phyloP scores from a whole-genome alignment of 1,140 invertebrate genomes.

The Elymnias hypermnestra region DNA sequence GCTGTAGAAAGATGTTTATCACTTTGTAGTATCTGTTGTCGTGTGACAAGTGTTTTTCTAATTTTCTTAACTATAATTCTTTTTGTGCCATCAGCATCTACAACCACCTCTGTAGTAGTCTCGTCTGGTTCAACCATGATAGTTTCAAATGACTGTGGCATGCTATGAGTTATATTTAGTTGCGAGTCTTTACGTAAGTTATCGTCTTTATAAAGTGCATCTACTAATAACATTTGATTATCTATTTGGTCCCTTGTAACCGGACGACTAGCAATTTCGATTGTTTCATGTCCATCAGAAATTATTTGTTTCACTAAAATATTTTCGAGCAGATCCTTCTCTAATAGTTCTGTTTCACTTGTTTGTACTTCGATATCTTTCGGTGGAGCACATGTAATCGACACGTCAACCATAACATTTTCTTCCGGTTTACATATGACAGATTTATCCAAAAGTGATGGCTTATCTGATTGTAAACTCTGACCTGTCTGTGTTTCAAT shows the following conservation, averaged over 20 bases:
- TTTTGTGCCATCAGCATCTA: constrained; percentile 88
- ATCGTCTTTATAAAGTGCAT: constrained; percentile 82
- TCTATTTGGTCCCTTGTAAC: constrained; percentile 69
- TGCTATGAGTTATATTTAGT: constrained; percentile 80
- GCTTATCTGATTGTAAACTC: constrained; percentile 65
- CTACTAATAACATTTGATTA: constrained; percentile 79
- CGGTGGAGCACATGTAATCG: constrained; percentile 71
- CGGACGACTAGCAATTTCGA: constrained; percentile 84
- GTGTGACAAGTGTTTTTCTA: constrained; percentile 75
- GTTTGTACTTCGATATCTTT: constrained; percentile 79
- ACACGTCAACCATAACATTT: constrained; percentile 57
- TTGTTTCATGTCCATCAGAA: constrained; percentile 83
- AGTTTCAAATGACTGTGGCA: constrained; percentile 87
- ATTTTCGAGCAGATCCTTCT: constrained; percentile 76
- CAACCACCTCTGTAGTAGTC: constrained; percentile 85
- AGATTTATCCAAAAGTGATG: constrained; percentile 54
- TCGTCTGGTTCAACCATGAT: constrained; percentile 86
- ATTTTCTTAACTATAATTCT: constrained; percentile 86
- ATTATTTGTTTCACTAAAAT: constrained; percentile 83
- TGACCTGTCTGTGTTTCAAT: constrained; percentile 71
- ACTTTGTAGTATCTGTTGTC: constrained; percentile 74
- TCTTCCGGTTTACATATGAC: constrained; percentile 57
- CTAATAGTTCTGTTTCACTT: constrained; percentile 60
- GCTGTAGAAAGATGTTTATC: constrained; percentile 54
- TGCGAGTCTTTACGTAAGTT: constrained; percentile 76